Percentiles rank a stretch among this genome's conserved stretches.
Evolutionary conservation across 2,888 invertebrate genomes (phyloP).

Genomic region (Ophion costatus): DNA sequence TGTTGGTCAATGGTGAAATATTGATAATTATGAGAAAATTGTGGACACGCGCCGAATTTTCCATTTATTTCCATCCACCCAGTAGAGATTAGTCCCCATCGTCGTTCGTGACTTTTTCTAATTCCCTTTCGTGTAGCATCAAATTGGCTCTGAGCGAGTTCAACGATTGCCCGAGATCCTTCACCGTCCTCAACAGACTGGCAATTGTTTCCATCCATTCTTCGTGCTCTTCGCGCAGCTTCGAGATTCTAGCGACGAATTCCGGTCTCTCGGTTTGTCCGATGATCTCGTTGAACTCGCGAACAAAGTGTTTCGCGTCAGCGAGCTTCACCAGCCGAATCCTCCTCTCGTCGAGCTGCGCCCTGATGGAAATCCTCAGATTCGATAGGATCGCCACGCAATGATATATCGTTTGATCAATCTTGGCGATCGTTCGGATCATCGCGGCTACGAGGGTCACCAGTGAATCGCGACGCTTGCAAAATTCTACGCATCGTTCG

Average conservation of each 20-base stretch:
- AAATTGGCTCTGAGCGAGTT: constrained; percentile 60
- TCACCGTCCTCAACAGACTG: constrained; percentile 44
- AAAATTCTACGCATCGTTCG: constrained; percentile 12
- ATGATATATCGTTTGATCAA: constrained; percentile 12
- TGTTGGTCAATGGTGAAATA: no score
- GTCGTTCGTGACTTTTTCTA: constrained; percentile 20
- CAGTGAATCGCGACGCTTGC: constrained; percentile 5
- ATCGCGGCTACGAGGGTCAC: constrained; percentile 11
- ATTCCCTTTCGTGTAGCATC: constrained; percentile 59
- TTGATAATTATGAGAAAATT: no score
- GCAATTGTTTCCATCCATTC: constrained; percentile 66
- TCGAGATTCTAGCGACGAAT: constrained; percentile 36
- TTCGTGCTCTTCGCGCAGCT: constrained; percentile 57
- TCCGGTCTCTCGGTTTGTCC: constrained; percentile 38
- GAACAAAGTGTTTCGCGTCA: constrained; percentile 39
- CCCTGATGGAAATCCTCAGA: constrained; percentile 26
- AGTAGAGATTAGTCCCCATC: background rate
- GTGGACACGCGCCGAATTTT: no score
- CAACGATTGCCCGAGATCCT: constrained; percentile 53
- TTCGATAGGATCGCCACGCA: constrained; percentile 10
- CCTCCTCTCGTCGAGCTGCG: constrained; percentile 25
- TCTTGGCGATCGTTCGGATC: constrained; percentile 25
- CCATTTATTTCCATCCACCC: no score
- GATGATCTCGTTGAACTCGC: constrained; percentile 46
- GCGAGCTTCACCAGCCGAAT: constrained; percentile 28